Evolutionary conservation across 1,140 invertebrate species (phyloP).

Genomic region (Caenorhabditis inopinata): DNA sequence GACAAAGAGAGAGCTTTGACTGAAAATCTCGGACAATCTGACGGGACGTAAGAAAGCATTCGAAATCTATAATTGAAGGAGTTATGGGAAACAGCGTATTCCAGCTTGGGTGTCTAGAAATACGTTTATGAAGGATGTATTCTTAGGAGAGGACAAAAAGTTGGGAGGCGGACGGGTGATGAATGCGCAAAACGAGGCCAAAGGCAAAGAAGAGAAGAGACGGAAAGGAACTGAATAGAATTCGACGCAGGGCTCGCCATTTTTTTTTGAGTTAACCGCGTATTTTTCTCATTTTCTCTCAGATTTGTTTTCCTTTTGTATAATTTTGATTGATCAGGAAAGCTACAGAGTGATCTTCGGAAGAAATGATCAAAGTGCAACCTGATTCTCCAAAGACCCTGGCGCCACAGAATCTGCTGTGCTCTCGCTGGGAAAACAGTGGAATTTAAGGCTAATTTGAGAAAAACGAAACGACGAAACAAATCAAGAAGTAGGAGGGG

Average conservation of each 20-base stretch:
- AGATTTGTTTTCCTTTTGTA: too few relatives aligned
- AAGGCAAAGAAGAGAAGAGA: constrained; percentile 26
- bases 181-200: constrained; percentile 31
- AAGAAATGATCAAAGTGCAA: too few relatives aligned
- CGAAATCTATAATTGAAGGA: too few relatives aligned
- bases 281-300: constrained; percentile 4
- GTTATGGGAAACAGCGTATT: background rate
- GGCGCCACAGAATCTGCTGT: too few relatives aligned
- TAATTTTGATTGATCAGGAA: too few relatives aligned
- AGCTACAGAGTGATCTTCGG: too few relatives aligned
- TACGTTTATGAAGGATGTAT: constrained; percentile 18
- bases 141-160: constrained; percentile 28
- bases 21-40: too few relatives aligned
- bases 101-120: background rate
- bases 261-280: constrained; percentile 23
- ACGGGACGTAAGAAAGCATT: too few relatives aligned
- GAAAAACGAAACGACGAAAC: background rate
- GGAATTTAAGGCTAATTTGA: background rate
- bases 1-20: too few relatives aligned
- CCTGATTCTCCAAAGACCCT: too few relatives aligned
- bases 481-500: constrained; percentile 27
- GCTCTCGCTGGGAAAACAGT: background rate
- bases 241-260: background rate
- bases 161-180: constrained; percentile 26
- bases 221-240: constrained; percentile 32